Base-by-base conservation (phyloP, 2,888 invertebrate genomes). In the Lithosia quadra region DNA sequence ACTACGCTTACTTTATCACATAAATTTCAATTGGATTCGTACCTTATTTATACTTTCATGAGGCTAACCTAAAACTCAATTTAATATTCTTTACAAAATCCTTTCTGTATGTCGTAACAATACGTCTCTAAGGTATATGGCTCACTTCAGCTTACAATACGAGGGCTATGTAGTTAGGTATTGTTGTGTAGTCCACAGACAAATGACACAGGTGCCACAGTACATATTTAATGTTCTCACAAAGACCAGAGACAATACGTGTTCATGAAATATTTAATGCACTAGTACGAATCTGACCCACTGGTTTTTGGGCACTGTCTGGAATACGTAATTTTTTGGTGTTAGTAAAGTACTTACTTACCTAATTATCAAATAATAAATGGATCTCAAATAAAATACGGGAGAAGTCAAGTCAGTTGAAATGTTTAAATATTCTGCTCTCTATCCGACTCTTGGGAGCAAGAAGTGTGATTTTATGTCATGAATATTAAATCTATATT, bases 181-280 rank as follows among this genome's bases (percentile, higher is more conserved):
- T 39, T 18, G 55, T 56, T 22, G n/a, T 63, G 21, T 22, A 56
- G 22, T 34, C 34, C 63, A 63, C 36, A 63, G 33, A 24, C 63
- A 55, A 34, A 36, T 28, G 66, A 73, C 68, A 75, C 65, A 78
- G 69, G 68, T 68, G 67, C 68, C 65, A 59, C 34, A 43, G 67
- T 77, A 68, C 76, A 77, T 77, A 71, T 77, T 77, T 77, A 71
- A 78, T 73, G 69, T 63, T 56, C 39, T 58, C 68, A 66, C 60
- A 33, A 69, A 63, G 65, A 18, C 49, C 15, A 9, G 49, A 9
- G 15, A 68, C 67, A 71, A 71, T 69, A 43, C 49, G 39, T 68
- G 61, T 65, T 67, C 61, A 43, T 49, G 49, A n/a, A 49, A 49
- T 49, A 49, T 49, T n/a, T 49, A 49, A n/a, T n/a, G 8, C n/a